Evolutionary conservation across 1,140 invertebrate genomes (phyloP).

Genomic region (Bicyclus anynana): DNA sequence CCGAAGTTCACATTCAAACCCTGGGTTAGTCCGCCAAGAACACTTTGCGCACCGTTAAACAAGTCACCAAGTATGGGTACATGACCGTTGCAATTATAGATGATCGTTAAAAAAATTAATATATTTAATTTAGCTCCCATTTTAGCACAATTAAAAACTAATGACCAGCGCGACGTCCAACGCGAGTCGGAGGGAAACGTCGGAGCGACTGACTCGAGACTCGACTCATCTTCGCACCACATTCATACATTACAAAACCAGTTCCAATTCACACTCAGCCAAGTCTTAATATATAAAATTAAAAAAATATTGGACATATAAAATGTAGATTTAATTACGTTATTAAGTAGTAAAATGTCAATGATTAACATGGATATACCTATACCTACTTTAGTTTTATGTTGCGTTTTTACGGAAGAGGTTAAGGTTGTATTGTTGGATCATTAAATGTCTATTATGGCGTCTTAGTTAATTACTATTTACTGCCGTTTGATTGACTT

Average conservation of each 20-base stretch:
- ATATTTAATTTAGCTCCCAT: constrained; percentile 28
- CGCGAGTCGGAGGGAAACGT: constrained; percentile 11
- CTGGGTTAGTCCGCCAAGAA: constrained; percentile 22
- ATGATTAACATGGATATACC: too few species aligned
- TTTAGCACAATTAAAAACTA: constrained; percentile 17
- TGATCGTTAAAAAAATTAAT: constrained; percentile 26
- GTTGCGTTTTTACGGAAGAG: too few species aligned
- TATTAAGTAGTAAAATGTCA: neutral
- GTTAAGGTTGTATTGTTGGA: too few species aligned
- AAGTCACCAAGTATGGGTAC: constrained; percentile 28
- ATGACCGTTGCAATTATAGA: constrained; percentile 27
- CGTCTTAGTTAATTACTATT: too few species aligned
- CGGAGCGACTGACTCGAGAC: constrained; percentile 23
- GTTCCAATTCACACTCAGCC: constrained; percentile 2
- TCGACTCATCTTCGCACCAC: constrained; percentile 14
- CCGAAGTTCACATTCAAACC: constrained; percentile 29
- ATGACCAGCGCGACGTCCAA: constrained; percentile 4
- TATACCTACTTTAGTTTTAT: neutral
- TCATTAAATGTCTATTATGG: too few species aligned
- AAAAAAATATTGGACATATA: neutral
- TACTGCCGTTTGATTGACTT: too few species aligned
- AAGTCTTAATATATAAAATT: too few species aligned
- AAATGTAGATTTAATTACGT: neutral
- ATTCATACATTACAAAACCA: constrained; percentile 21
- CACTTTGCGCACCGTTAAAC: constrained; percentile 22